A percentile compares a stretch with the other conserved stretches of the same genome.
Evolutionary conservation across 2,797 vertebrate genomes (phyloP).

Genomic region (Clarias platycephalus): DNA sequence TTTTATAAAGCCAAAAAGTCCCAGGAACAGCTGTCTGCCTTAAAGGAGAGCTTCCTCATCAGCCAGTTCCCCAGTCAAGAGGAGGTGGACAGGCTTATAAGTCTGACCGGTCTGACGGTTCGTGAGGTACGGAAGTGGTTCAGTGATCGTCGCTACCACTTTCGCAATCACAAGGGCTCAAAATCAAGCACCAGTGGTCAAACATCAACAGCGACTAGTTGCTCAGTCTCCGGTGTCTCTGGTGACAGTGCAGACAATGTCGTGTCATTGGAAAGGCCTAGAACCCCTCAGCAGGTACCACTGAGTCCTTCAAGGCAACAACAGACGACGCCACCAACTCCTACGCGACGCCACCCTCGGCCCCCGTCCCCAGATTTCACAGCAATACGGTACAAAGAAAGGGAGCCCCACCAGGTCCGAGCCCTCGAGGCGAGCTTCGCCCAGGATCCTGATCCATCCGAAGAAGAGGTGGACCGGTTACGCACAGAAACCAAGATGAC

Average conservation of each 20-base stretch:
- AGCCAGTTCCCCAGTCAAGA: slow-evolving; percentile 92
- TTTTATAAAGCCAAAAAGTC: slow-evolving; percentile 94
- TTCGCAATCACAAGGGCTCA: slow-evolving; percentile 80
- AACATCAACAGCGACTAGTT: slow-evolving; percentile 17
- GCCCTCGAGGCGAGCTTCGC: slow-evolving; percentile 91
- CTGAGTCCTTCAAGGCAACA: slow-evolving; percentile 66
- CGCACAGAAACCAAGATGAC: slow-evolving; percentile 96
- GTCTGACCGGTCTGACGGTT: slow-evolving; percentile 86
- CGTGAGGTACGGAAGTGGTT: slow-evolving; percentile 98
- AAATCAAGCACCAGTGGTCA: slow-evolving; percentile 60
- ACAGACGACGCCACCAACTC: slow-evolving; percentile 69
- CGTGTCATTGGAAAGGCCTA: slow-evolving; percentile 61
- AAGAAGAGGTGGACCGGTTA: slow-evolving; percentile 90
- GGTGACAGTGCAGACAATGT: slow-evolving; percentile 70
- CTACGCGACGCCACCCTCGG: slow-evolving; percentile 79
- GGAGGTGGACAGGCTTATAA: slow-evolving; percentile 90
- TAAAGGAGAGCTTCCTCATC: slow-evolving; percentile 90
- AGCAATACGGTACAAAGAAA: slow-evolving; percentile 89
- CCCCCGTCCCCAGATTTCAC: slow-evolving; percentile 90
- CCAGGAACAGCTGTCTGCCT: slow-evolving; percentile 85
- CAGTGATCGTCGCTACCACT: slow-evolving; percentile 94
- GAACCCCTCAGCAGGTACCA: slow-evolving; percentile 68
- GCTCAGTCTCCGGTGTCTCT: slow-evolving; percentile 62
- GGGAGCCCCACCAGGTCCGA: slow-evolving; percentile 90
- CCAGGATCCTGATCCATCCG: slow-evolving; percentile 80